Conservation (phyloP, 2,888 invertebrate genomes). For the Dynastes grantii region DNA sequence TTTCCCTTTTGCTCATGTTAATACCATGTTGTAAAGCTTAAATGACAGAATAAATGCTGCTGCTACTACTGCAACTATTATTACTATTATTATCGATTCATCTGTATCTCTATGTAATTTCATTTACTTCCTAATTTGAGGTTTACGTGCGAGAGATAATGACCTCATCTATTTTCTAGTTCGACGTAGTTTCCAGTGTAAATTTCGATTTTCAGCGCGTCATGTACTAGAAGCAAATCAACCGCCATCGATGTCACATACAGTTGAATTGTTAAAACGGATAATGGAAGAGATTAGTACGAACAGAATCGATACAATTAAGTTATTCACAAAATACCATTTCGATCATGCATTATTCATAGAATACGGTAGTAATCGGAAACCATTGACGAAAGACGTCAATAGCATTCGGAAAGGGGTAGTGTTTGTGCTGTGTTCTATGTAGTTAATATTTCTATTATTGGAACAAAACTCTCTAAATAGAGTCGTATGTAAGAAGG, state of each 20-base stretch:
- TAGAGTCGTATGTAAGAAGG: no score
- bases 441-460: no score
- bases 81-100: no score
- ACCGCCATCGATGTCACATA: neutral
- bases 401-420: neutral
- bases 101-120: no score
- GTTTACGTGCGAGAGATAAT: neutral
- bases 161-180: neutral
- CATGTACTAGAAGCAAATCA: neutral
- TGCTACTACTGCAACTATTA: no score
- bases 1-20: no score
- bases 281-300: conserved; percentile 34
- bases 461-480: no score
- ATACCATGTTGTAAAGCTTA: no score
- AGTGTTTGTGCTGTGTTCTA: neutral
- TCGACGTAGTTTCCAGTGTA: neutral
- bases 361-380: neutral
- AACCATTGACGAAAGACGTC: neutral
- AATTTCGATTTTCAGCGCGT: conserved; percentile 4
- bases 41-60: no score
- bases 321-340: conserved; percentile 29
- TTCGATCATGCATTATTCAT: conserved; percentile 14
- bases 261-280: conserved; percentile 32
- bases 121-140: no score
- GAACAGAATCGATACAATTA: conserved; percentile 20